Conservation (phyloP, 2,113 vertebrate species). For the Panurus biarmicus region DNA sequence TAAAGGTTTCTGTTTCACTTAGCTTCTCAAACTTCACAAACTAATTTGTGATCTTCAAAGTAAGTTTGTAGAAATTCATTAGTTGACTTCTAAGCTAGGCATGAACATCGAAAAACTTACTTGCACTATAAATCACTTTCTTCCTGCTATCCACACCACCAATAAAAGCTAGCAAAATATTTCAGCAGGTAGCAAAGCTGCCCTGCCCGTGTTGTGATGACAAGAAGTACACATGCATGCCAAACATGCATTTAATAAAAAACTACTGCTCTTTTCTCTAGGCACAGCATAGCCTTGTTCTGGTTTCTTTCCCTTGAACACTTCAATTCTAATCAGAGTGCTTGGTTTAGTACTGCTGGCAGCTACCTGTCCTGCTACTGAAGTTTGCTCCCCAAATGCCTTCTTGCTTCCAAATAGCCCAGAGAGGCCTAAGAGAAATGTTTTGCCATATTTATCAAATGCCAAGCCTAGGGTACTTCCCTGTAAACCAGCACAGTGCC, state of each 20-base stretch:
- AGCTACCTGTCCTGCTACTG: neutral
- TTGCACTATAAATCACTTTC: neutral
- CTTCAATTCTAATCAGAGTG: neutral
- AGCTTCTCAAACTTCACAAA: neutral
- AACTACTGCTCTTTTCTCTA: neutral
- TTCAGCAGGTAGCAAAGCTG: neutral
- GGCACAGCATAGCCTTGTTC: neutral
- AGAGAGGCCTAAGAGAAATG: neutral
- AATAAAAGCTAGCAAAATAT: neutral
- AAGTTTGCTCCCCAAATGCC: neutral
- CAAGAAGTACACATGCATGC: neutral
- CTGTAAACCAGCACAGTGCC: neutral
- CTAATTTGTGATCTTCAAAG: neutral
- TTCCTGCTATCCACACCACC: neutral
- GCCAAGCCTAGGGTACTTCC: neutral
- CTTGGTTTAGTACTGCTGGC: neutral
- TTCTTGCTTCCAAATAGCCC: neutral
- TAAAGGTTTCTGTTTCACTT: neutral
- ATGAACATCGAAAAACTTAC: neutral
- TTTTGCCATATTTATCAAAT: neutral
- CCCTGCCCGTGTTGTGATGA: neutral
- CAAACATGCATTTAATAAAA: neutral
- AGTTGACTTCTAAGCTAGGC: neutral
- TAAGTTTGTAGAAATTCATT: neutral
- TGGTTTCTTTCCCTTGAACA: neutral